These are phyloP conservation scores for Encarsia formosa DNA, from an alignment of 2,888 invertebrate species.

Conservation along the genomic window DNA sequence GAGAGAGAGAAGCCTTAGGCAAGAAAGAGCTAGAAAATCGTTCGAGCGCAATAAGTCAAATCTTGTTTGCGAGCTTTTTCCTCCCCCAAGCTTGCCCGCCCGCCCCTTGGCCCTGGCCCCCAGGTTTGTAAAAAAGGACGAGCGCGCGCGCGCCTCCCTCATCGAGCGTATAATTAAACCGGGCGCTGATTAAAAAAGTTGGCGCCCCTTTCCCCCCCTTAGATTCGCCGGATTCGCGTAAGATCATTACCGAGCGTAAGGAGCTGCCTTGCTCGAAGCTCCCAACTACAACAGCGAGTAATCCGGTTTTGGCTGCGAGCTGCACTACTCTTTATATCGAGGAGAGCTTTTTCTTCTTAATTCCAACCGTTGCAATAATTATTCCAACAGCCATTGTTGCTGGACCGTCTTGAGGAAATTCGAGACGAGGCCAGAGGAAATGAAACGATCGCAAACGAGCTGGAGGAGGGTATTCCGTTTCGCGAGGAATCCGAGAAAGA, in stretches of 20 bases:
- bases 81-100: background rate
- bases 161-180: slow-evolving; percentile 51
- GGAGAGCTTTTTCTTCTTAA: slow-evolving; percentile 5
- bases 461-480: slow-evolving; percentile 19
- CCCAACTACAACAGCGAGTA: slow-evolving; percentile 16
- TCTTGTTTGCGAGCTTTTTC: slow-evolving; percentile 45
- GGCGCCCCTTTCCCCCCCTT: too few relatives aligned
- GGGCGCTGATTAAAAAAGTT: slow-evolving; percentile 51
- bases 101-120: slow-evolving; percentile 1
- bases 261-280: background rate
- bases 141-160: slow-evolving; percentile 38
- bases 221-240: too few relatives aligned
- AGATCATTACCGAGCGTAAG: slow-evolving; percentile 44
- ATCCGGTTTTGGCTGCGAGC: slow-evolving; percentile 24
- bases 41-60: slow-evolving; percentile 49
- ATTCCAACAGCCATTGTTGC: slow-evolving; percentile 28
- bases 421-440: slow-evolving; percentile 28
- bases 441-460: slow-evolving; percentile 27
- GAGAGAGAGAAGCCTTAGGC: background rate
- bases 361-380: slow-evolving; percentile 22
- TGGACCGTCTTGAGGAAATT: slow-evolving; percentile 29
- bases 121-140: slow-evolving; percentile 23
- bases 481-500: slow-evolving; percentile 8
- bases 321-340: background rate
- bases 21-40: slow-evolving; percentile 33